Conservation (phyloP, 2,797 vertebrate species). For the Aplochiton taeniatus region DNA sequence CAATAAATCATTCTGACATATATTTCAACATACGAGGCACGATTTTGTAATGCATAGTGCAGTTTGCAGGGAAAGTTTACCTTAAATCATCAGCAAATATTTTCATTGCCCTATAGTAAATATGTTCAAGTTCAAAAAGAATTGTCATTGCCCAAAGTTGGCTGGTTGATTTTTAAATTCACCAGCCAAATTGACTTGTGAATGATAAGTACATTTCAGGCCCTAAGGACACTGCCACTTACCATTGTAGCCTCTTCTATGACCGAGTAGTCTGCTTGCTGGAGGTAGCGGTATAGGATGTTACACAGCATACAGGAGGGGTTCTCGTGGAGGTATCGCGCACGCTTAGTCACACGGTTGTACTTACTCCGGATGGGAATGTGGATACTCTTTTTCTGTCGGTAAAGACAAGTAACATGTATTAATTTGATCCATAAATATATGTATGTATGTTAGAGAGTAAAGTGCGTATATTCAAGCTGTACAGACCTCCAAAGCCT, state of each 20-base stretch:
- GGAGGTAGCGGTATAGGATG: slow-evolving; percentile 94
- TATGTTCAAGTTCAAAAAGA: too few relatives aligned
- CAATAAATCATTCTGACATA: too few relatives aligned
- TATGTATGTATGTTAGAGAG: background rate
- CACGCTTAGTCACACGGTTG: slow-evolving; percentile 92
- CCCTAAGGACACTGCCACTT: too few relatives aligned
- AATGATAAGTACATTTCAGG: too few relatives aligned
- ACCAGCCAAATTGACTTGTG: too few relatives aligned
- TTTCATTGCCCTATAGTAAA: too few relatives aligned
- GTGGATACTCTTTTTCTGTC: slow-evolving; percentile 95
- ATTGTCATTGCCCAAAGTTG: too few relatives aligned
- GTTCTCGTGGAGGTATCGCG: slow-evolving; percentile 95
- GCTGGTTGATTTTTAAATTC: too few relatives aligned
- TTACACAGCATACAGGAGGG: slow-evolving; percentile 97
- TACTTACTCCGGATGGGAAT: slow-evolving; percentile 97
- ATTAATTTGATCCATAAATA: background rate
- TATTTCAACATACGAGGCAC: too few relatives aligned
- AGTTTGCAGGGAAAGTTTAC: too few relatives aligned
- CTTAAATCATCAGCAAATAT: too few relatives aligned
- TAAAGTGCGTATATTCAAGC: background rate
- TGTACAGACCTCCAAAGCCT: slow-evolving; percentile 89
- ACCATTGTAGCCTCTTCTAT: slow-evolving; percentile 99
- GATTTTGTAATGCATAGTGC: too few relatives aligned
- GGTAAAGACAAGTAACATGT: background rate
- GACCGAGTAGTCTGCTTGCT: slow-evolving; percentile 92